Evolutionary conservation across 2,888 invertebrate species (phyloP).

Genomic region (Lochmaea capreae): DNA sequence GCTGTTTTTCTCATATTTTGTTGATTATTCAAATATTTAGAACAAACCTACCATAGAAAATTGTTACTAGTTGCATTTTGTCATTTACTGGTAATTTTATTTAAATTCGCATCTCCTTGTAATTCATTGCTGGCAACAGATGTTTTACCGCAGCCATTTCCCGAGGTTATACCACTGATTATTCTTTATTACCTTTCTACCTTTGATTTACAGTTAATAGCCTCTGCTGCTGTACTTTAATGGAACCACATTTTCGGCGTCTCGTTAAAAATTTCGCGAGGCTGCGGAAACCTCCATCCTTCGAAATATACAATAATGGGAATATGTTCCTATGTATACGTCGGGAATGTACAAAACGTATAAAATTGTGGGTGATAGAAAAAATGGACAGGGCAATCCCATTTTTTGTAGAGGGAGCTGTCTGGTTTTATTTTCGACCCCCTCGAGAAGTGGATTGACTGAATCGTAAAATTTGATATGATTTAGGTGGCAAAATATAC

Average conservation of each 20-base stretch:
- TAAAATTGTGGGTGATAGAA: background rate
- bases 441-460: background rate
- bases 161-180: conserved; percentile 43
- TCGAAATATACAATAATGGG: conserved; percentile 1
- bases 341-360: background rate
- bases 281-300: conserved; percentile 25
- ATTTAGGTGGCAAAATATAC: no score
- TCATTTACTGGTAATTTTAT: background rate
- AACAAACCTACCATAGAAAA: no score
- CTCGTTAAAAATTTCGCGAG: conserved; percentile 36
- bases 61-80: no score
- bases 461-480: background rate
- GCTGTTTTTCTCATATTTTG: no score
- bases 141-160: conserved; percentile 30
- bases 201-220: conserved; percentile 52
- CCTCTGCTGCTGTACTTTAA: conserved; percentile 36
- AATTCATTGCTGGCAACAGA: conserved; percentile 19
- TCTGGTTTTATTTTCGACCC: background rate
- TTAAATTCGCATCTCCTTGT: conserved; percentile 3
- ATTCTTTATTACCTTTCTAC: conserved; percentile 46
- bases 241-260: conserved; percentile 46
- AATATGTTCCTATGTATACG: background rate
- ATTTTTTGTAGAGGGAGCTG: no score
- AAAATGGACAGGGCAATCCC: no score
- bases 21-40: no score